Evolutionary conservation across 2,888 invertebrate species (phyloP).

Genomic region (Myopa testacea): DNA sequence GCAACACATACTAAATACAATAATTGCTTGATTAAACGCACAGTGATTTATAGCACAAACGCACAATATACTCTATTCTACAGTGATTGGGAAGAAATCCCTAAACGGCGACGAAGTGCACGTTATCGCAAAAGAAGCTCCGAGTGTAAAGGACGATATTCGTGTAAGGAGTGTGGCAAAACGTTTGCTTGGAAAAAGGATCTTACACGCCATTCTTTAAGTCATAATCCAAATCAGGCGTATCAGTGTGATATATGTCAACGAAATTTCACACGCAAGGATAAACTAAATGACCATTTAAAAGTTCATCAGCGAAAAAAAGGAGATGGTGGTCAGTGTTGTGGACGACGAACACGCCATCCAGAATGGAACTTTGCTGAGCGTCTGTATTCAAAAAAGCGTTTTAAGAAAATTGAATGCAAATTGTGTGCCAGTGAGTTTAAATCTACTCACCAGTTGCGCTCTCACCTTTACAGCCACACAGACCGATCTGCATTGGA

Average conservation of each 20-base stretch:
- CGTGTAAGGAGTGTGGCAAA: conserved; percentile 60
- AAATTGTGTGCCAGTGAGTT: conserved; percentile 60
- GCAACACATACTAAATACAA: too few relatives aligned
- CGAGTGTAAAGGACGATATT: conserved; percentile 52
- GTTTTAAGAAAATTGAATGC: conserved; percentile 58
- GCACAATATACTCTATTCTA: background rate
- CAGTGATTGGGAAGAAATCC: conserved; percentile 28
- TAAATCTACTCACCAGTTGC: conserved; percentile 53
- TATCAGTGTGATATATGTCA: conserved; percentile 56
- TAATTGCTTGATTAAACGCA: too few relatives aligned
- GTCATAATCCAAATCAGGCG: conserved; percentile 54
- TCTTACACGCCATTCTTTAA: conserved; percentile 59
- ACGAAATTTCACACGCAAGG: conserved; percentile 58
- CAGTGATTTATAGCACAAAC: too few relatives aligned
- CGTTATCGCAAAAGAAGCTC: conserved; percentile 29
- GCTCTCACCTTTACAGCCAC: conserved; percentile 57
- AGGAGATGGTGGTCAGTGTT: background rate
- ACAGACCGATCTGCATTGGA: conserved; percentile 45
- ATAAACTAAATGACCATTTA: conserved; percentile 57
- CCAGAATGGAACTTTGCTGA: conserved; percentile 59
- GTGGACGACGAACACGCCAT: conserved; percentile 39
- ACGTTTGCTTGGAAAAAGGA: conserved; percentile 63
- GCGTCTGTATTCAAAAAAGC: conserved; percentile 56
- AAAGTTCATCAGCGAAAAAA: conserved; percentile 50
- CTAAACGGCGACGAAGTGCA: conserved; percentile 53